A percentile compares a stretch with the other conserved stretches of the same genome.
Evolutionary conservation across 2,113 vertebrate genomes (phyloP).

Genomic region (Syrrhaptes paradoxus): DNA sequence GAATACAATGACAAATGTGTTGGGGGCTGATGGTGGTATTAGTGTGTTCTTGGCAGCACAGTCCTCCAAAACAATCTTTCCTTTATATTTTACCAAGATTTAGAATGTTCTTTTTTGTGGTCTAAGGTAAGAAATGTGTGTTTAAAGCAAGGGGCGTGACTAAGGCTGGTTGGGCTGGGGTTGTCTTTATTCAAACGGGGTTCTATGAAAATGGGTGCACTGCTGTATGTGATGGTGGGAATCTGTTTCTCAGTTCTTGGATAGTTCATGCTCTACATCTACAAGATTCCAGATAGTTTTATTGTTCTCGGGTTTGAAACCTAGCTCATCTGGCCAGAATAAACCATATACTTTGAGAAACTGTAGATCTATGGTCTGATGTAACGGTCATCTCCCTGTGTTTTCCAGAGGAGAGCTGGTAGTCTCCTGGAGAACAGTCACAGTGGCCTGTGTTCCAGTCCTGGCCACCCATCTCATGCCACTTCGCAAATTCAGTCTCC

Average conservation of each 20-base stretch:
- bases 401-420: not conserved
- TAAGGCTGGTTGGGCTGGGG: not conserved
- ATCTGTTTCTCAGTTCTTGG: not conserved
- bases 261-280: not conserved
- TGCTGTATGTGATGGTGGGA: not conserved
- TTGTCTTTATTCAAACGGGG: not conserved
- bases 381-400: not conserved
- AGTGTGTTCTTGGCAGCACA: constrained; percentile 37
- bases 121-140: not conserved
- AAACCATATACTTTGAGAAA: not conserved
- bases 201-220: not conserved
- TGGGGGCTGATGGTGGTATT: not conserved
- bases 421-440: not conserved
- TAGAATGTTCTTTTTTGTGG: constrained; percentile 20
- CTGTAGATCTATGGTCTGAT: fast-evolving
- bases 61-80: not conserved
- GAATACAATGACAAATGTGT: constrained; percentile 18
- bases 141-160: not conserved
- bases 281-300: not conserved
- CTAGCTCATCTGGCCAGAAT: not conserved
- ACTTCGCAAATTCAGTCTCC: not conserved
- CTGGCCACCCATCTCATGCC: not conserved
- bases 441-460: not conserved
- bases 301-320: not conserved
- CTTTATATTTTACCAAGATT: constrained; percentile 13